Percentiles rank a stretch among this genome's conserved stretches.
These are phyloP conservation scores for Scelioninae gen. 1 DNA, from an alignment of 2,888 invertebrate genomes.

Conservation along the genomic window DNA sequence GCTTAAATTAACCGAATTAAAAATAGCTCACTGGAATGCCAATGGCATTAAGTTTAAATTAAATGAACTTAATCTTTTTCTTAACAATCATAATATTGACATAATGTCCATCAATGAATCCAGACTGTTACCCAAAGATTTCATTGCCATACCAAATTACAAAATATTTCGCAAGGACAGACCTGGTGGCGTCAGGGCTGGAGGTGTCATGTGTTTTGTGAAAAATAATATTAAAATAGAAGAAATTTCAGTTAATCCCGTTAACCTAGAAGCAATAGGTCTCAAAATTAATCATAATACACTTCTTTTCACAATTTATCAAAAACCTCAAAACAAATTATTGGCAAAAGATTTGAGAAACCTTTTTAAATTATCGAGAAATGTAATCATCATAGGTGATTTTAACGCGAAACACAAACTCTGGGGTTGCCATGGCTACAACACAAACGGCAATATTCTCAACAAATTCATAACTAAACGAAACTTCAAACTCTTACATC, in stretches of 20 bases:
- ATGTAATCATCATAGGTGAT: constrained; percentile 16
- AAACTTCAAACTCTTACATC: not conserved
- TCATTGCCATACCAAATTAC: not conserved
- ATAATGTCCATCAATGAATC: constrained; percentile 8
- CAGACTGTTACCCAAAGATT: not conserved
- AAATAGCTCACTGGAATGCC: constrained; percentile 34
- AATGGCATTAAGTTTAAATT: constrained; percentile 19
- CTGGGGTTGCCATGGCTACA: not conserved
- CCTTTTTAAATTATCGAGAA: not conserved
- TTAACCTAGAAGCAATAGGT: not conserved
- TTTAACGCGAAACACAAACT: constrained; percentile 28
- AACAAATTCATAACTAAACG: not conserved
- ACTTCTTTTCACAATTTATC: constrained; percentile 14
- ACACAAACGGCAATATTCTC: not conserved
- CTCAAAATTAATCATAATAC: not conserved
- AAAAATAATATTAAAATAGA: not conserved
- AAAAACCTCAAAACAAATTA: constrained; percentile 1
- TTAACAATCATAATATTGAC: constrained; percentile 2
- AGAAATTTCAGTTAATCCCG: not conserved
- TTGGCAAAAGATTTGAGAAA: not conserved
- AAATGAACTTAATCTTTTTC: not conserved
- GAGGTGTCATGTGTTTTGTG: not conserved
- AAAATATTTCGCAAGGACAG: not conserved
- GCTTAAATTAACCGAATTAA: not conserved
- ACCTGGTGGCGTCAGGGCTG: not conserved